A percentile compares a stretch with the other conserved stretches of the same genome.
Conservation (phyloP, 1,140 invertebrate genomes). For the Thaumatotibia leucotreta region DNA sequence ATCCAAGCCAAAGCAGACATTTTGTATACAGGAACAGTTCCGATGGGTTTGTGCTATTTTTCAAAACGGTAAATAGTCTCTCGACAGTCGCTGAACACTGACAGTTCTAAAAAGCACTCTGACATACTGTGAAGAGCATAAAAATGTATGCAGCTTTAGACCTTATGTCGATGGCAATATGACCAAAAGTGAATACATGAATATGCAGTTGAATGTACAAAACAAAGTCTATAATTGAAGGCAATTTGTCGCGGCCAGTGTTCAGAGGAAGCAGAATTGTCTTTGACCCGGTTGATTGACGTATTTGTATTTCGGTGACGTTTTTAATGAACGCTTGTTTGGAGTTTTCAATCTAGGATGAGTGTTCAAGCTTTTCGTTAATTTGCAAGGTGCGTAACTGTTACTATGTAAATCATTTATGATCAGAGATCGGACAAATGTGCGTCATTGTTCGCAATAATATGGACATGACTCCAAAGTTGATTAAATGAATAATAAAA, state of each 20-base stretch:
- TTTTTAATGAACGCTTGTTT: not conserved
- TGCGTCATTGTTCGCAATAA: not conserved
- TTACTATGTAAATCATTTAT: not conserved
- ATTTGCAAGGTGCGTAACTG: not conserved
- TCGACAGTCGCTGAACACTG: not conserved
- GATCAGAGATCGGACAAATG: no score
- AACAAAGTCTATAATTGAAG: not conserved
- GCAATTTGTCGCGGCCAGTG: not conserved
- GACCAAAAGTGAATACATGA: no score
- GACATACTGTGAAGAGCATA: no score
- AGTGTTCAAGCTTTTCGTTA: not conserved
- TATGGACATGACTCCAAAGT: not conserved
- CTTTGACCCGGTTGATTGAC: constrained; percentile 6
- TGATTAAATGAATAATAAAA: no score
- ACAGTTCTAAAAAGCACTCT: not conserved
- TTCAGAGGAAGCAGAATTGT: not conserved
- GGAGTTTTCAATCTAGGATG: not conserved
- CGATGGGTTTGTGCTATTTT: not conserved
- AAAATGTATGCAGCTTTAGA: no score
- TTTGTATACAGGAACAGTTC: not conserved
- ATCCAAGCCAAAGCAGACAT: not conserved
- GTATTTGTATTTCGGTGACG: not conserved
- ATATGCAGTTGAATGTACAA: not conserved
- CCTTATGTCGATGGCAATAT: no score
- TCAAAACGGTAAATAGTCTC: not conserved